Evolutionary conservation across 2,888 invertebrate genomes (phyloP).

Genomic region (Netelia inedita): DNA sequence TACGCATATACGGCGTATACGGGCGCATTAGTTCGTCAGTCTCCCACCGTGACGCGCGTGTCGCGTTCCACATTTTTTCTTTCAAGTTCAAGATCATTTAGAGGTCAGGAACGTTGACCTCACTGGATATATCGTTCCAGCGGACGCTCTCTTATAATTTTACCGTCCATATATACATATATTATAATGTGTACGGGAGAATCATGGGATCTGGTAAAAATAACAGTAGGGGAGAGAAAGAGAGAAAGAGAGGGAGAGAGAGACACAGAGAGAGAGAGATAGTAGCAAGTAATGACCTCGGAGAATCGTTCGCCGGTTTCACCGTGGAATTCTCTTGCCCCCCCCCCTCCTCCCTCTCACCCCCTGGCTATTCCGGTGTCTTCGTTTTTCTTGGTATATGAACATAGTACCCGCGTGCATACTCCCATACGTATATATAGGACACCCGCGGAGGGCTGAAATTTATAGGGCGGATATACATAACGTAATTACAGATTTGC

Average conservation of each 20-base stretch:
- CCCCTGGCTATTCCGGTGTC: constrained; percentile 30
- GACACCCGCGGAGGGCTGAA: constrained; percentile 45
- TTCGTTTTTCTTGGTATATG: constrained; percentile 34
- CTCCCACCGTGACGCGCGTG: constrained; percentile 44
- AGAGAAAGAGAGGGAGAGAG: neutral
- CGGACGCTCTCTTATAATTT: constrained; percentile 40
- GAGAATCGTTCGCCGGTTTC: constrained; percentile 70
- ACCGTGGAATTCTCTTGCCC: constrained; percentile 28
- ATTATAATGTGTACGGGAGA: constrained; percentile 22
- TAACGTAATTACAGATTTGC: constrained; percentile 76
- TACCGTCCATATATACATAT: constrained; percentile 29
- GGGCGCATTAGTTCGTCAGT: constrained; percentile 25
- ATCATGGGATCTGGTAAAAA: constrained; percentile 57
- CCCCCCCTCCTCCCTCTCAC: neutral
- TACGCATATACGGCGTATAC: constrained; percentile 4
- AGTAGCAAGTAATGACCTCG: constrained; percentile 69
- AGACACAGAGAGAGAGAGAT: constrained; percentile 9
- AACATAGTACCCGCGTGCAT: neutral
- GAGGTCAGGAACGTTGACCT: constrained; percentile 66
- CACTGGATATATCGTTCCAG: constrained; percentile 35
- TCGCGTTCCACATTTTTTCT: constrained; percentile 72
- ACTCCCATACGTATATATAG: neutral
- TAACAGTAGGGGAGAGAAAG: constrained; percentile 31
- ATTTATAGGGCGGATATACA: constrained; percentile 74
- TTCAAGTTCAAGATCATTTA: constrained; percentile 78